Evolutionary conservation across 2,113 vertebrate genomes (phyloP).

Genomic region (Brachyistius frenatus): DNA sequence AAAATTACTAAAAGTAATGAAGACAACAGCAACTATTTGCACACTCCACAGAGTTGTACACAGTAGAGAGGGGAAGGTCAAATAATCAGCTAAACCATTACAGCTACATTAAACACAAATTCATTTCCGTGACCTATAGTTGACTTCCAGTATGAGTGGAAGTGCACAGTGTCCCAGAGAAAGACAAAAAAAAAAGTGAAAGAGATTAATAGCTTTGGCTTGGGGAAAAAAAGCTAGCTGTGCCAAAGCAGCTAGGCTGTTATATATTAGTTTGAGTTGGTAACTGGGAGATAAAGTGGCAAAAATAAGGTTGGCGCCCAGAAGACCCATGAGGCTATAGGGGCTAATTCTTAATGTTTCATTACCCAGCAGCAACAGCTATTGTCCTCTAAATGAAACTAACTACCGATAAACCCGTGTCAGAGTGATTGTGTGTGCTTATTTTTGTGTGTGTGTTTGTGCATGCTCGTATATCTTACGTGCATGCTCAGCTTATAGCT

Average conservation of each 20-base stretch:
- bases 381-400: slow-evolving; percentile 71
- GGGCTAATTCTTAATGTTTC: slow-evolving; percentile 69
- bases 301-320: slow-evolving; percentile 48
- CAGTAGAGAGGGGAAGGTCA: slow-evolving; percentile 41
- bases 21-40: slow-evolving; percentile 10
- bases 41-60: slow-evolving; percentile 10
- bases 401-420: slow-evolving; percentile 67
- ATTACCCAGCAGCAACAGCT: slow-evolving; percentile 68
- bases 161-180: slow-evolving; percentile 8
- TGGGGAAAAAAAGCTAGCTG: slow-evolving; percentile 38
- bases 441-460: slow-evolving; percentile 42
- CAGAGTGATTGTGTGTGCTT: slow-evolving; percentile 22
- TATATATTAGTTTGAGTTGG: slow-evolving; percentile 37
- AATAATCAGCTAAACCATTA: slow-evolving; percentile 57
- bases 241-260: slow-evolving; percentile 18
- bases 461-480: slow-evolving; percentile 23
- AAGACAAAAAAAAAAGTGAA: slow-evolving; percentile 32
- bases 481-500: slow-evolving; percentile 26
- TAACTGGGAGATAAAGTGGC: slow-evolving; percentile 62
- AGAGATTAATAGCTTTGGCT: slow-evolving; percentile 60
- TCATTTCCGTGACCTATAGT: slow-evolving; percentile 63
- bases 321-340: slow-evolving; percentile 51
- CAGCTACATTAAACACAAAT: slow-evolving; percentile 55
- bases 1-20: slow-evolving; percentile 11
- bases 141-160: slow-evolving; percentile 58